Base-by-base conservation (phyloP, 2,797 vertebrate species). In the Sebastes diploproa region DNA sequence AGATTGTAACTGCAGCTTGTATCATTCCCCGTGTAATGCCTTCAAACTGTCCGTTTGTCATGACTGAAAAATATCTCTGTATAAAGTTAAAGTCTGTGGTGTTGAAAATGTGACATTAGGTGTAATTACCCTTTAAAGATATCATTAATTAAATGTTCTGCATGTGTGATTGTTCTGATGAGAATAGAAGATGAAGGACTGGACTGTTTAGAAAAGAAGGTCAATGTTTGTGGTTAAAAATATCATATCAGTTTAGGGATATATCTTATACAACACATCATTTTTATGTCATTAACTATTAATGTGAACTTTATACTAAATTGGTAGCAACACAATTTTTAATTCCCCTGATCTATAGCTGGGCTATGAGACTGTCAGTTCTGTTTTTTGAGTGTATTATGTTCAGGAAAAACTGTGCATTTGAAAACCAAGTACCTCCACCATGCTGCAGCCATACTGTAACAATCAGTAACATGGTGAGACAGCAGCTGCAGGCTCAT, bases 371-470 rank as follows among this genome's bases (percentile, higher is more conserved):
- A 81, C 22, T 61, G n/a, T 54, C 23, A 22, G 27, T 62, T 72
- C 54, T 73, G 14, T 78, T 62, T 13, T 72, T 9, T 70, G 36
- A 62, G 36, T 63, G 30, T 78, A 12, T 77, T 23, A 27, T 18
- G 27, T 82, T 72, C 67, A 13, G 56, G 4, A 52, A 63, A 81
- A 91, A 73, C 66, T 77, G 81, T 80, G 77, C 72, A 76, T 87
- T 88, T 52, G 6, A 81, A 77, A 90, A 90, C 82, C 27, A 70
- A 84, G 76, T 85, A 92, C 87, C 81, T 89, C 87, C 74, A 23
- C 75, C 63, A 63, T 18, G 11, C 55, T 66, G 81, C 76, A 61
- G 75, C 7, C 7, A 63, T 63, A 30, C 34, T 79, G 9, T 73
- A 81, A 79, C 64, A 60, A 9, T 52, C 36, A 58, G 29, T 52